Evolutionary conservation across 2,113 vertebrate species (phyloP), one percentile per base, ranked within the genome.

Genomic region (Columbina picui): DNA sequence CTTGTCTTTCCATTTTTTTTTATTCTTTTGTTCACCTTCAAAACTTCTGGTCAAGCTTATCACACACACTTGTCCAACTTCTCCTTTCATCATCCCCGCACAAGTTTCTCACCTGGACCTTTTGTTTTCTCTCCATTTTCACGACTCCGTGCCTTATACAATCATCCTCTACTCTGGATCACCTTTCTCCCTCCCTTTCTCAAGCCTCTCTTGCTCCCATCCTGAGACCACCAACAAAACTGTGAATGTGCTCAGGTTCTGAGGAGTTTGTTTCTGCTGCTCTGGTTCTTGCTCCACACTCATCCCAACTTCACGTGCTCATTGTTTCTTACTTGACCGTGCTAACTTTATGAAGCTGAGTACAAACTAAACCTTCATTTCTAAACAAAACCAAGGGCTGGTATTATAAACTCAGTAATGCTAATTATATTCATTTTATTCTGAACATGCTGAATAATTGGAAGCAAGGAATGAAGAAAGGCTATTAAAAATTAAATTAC

Each of bases 11-110:
- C 36, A 41, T 17, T 18, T n/a, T 53, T 53, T 27, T 14, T 7
- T 13, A 13, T 5, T 73, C 14, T 64, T 63, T 50, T 3, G 1
- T 12, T 36, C 60, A 47, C 68, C 39, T 65, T n/a, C 45, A 29
- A 15, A 15, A 45, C 23, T 53, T 61, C 80, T 36, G 21, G 9
- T 12, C 0, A 0, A 77, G 23, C 3, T 68, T 11, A 14, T 27
- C 2, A 0, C 32, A 14, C 22, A 25, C 4, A 0, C 9, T 32
- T 43, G 13, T 27, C 67, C 53, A 73, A 0, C 10, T 29, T 32
- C 47, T 50, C 17, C 57, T 17, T 18, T 60, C 67, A 36, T 64
- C 41, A 52, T 39, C 19, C 52, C 27, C 36, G 18, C 49, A 41
- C 12, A 17, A 39, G 11, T 30, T 25, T 20, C 32, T 26, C 12